Evolutionary conservation across 2,888 invertebrate genomes (phyloP).

Genomic region (Epinotia nisella): DNA sequence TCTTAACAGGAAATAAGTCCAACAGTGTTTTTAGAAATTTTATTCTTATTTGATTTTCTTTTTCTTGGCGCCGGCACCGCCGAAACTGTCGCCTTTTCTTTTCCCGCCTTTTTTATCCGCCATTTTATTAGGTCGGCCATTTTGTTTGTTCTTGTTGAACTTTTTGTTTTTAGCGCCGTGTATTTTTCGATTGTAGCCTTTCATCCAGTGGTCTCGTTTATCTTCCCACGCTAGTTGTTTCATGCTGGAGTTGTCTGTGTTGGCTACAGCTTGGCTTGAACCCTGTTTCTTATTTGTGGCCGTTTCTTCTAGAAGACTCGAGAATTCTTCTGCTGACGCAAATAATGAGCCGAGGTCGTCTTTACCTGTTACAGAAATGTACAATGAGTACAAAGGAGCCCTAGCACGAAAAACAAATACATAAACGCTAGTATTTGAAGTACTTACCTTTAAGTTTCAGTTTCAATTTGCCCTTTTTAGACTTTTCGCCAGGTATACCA

Average conservation of each 20-base stretch:
- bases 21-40: slow-evolving; percentile 32
- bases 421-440: not conserved
- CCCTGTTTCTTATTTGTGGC: slow-evolving; percentile 86
- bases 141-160: slow-evolving; percentile 53
- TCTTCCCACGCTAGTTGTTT: slow-evolving; percentile 94
- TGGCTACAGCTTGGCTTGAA: slow-evolving; percentile 88
- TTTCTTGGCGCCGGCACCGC: slow-evolving; percentile 67
- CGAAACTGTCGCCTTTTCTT: slow-evolving; percentile 59
- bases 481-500: slow-evolving; percentile 68
- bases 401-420: not conserved
- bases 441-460: slow-evolving; percentile 71
- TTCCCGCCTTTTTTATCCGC: slow-evolving; percentile 64
- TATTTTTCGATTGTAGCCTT: slow-evolving; percentile 82
- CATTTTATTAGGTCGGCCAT: slow-evolving; percentile 55
- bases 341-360: slow-evolving; percentile 87
- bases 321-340: slow-evolving; percentile 95
- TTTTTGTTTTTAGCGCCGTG: slow-evolving; percentile 64
- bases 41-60: slow-evolving; percentile 64
- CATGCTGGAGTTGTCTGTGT: slow-evolving; percentile 90
- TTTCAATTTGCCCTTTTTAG: slow-evolving; percentile 62
- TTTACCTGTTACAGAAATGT: slow-evolving; percentile 59
- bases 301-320: slow-evolving; percentile 93
- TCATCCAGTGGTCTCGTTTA: slow-evolving; percentile 86
- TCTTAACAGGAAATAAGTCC: slow-evolving; percentile 15
- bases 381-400: not conserved